A percentile compares a stretch with the other conserved stretches of the same genome.
These are phyloP conservation scores for Rhodinocichla rosea DNA, from an alignment of 2,113 vertebrate genomes.

Conservation along the genomic window DNA sequence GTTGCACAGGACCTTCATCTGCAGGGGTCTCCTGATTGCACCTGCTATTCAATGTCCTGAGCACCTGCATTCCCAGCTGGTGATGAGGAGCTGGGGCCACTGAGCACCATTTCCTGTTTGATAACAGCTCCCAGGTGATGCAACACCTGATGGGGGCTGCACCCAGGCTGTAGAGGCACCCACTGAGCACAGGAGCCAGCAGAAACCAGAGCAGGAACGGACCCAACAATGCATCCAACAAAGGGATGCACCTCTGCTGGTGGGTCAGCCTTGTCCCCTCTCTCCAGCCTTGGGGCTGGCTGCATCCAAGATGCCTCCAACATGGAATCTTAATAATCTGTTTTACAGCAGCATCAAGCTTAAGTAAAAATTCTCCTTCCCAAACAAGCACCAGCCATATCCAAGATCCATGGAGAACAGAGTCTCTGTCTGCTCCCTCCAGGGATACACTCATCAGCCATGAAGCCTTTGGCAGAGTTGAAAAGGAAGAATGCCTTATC, in stretches of 20 bases:
- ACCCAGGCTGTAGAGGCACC: not conserved
- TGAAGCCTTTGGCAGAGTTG: not conserved
- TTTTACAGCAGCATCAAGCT: not conserved
- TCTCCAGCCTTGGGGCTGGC: not conserved
- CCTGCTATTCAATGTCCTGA: not conserved
- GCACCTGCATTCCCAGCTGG: not conserved
- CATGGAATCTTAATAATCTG: not conserved
- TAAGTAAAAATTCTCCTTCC: not conserved
- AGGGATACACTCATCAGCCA: not conserved
- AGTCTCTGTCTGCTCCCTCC: not conserved
- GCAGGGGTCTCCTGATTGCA: not conserved
- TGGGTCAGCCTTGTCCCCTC: not conserved
- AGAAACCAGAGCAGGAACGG: not conserved
- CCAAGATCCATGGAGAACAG: not conserved
- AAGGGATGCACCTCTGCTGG: not conserved
- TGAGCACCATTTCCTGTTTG: not conserved
- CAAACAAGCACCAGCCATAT: not conserved
- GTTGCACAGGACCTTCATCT: not conserved
- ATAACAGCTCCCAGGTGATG: not conserved
- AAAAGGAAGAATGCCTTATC: not conserved
- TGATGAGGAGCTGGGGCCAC: not conserved
- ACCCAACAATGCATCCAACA: not conserved
- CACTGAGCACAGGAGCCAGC: not conserved
- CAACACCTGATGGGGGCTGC: not conserved
- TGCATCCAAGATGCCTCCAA: not conserved